Percentiles rank a stretch among this genome's conserved stretches.
These are phyloP conservation scores for Aeoliscus strigatus DNA, from an alignment of 2,797 vertebrate genomes.

Conservation along the genomic window DNA sequence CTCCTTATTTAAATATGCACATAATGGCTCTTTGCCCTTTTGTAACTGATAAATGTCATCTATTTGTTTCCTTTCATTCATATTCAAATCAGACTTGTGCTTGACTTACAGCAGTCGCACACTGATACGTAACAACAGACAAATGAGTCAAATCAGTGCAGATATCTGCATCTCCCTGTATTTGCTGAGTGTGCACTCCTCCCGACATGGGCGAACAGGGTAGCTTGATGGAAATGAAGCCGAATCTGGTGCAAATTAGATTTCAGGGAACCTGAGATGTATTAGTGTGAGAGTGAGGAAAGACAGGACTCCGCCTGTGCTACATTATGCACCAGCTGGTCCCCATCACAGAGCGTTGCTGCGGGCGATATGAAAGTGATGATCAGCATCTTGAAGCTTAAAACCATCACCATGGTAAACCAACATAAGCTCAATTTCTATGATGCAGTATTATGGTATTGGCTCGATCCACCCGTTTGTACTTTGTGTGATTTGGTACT, in stretches of 20 bases:
- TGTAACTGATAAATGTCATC: too few species aligned
- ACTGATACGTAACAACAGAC: too few species aligned
- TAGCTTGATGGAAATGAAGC: constrained; percentile 50
- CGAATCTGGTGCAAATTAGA: constrained; percentile 55
- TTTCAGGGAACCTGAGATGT: constrained; percentile 48
- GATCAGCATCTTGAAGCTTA: constrained; percentile 30
- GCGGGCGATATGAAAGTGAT: constrained; percentile 22
- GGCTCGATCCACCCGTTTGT: too few species aligned
- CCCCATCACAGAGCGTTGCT: constrained; percentile 10
- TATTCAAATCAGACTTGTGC: too few species aligned
- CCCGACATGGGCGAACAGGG: constrained; percentile 31
- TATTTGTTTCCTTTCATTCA: too few species aligned
- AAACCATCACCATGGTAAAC: too few species aligned
- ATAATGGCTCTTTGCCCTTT: too few species aligned
- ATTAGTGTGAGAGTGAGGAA: constrained; percentile 33
- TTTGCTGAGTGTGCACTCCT: constrained; percentile 58
- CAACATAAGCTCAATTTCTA: too few species aligned
- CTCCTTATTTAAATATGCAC: too few species aligned
- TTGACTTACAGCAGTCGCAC: too few species aligned
- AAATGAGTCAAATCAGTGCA: constrained; percentile 31
- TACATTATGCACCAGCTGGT: constrained; percentile 18
- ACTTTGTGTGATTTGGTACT: too few species aligned
- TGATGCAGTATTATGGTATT: too few species aligned
- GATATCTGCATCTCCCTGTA: constrained; percentile 18
- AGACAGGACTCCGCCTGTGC: constrained; percentile 28